Evolutionary conservation across 2,888 invertebrate species (phyloP).

Genomic region (Azorinus chamasolen): DNA sequence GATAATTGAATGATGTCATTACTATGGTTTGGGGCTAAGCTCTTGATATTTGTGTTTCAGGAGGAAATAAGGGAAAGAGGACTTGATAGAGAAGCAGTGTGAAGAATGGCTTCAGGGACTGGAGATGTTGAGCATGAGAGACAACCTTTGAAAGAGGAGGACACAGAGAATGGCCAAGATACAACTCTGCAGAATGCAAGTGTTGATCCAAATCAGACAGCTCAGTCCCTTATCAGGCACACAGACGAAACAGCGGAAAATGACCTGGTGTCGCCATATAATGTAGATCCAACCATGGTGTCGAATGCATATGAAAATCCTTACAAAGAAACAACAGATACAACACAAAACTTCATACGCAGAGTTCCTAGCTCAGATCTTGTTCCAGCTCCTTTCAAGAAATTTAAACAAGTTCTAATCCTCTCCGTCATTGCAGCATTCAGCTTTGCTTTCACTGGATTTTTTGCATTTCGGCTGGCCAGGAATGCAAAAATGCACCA

Average conservation of each 20-base stretch:
- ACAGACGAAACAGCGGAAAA: constrained; percentile 55
- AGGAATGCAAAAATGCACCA: constrained; percentile 76
- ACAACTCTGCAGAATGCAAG: constrained; percentile 39
- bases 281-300: constrained; percentile 74
- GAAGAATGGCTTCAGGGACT: constrained; percentile 38
- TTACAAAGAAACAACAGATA: constrained; percentile 81
- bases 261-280: constrained; percentile 68
- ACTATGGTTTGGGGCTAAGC: too few relatives aligned
- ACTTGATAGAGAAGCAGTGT: background rate
- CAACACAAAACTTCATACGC: constrained; percentile 74
- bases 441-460: constrained; percentile 75
- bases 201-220: constrained; percentile 63
- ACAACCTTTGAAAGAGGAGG: constrained; percentile 70
- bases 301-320: constrained; percentile 79
- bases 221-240: constrained; percentile 56
- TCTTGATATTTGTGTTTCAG: too few relatives aligned
- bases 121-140: constrained; percentile 64
- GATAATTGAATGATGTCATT: too few relatives aligned
- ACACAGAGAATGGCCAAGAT: constrained; percentile 36
- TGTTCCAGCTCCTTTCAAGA: constrained; percentile 79
- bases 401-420: constrained; percentile 77
- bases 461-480: constrained; percentile 77
- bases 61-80: too few relatives aligned
- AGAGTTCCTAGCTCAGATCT: constrained; percentile 79
- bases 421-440: constrained; percentile 75